phyloP scores from a whole-genome alignment of 2,113 vertebrate genomes.

The Vulpes lagopus region DNA sequence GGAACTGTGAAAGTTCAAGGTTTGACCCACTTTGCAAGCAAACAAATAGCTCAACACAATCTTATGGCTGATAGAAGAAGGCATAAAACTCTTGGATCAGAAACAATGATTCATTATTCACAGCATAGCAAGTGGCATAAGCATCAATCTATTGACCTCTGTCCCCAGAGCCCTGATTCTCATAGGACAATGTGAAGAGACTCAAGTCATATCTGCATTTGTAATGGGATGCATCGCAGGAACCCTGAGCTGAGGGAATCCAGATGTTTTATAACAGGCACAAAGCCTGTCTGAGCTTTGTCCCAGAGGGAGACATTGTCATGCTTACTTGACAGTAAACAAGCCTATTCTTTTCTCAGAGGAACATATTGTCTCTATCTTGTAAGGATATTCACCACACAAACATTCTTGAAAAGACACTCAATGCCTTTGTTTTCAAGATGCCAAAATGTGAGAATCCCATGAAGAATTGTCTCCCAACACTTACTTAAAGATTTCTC shows the following conservation, averaged over 20 bases:
- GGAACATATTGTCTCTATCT: neutral
- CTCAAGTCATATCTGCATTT: neutral
- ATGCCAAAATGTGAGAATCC: neutral
- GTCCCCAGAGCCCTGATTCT: neutral
- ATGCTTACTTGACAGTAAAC: neutral
- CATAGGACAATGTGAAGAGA: neutral
- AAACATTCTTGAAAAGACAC: neutral
- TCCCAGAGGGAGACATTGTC: neutral
- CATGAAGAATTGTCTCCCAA: neutral
- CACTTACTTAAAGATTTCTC: neutral
- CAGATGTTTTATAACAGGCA: neutral
- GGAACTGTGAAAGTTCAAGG: neutral
- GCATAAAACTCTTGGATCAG: neutral
- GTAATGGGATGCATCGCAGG: fast-evolving
- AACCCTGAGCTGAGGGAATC: neutral
- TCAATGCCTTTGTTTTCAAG: neutral
- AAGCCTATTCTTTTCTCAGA: neutral
- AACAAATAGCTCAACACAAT: neutral
- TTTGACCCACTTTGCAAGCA: neutral
- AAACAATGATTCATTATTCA: neutral
- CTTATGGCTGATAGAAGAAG: neutral
- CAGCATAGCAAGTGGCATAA: neutral
- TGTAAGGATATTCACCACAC: neutral
- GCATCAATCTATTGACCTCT: neutral
- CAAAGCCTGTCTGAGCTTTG: neutral